phyloP scores from a whole-genome alignment of 2,888 invertebrate species.

The Bellardia pandia region DNA sequence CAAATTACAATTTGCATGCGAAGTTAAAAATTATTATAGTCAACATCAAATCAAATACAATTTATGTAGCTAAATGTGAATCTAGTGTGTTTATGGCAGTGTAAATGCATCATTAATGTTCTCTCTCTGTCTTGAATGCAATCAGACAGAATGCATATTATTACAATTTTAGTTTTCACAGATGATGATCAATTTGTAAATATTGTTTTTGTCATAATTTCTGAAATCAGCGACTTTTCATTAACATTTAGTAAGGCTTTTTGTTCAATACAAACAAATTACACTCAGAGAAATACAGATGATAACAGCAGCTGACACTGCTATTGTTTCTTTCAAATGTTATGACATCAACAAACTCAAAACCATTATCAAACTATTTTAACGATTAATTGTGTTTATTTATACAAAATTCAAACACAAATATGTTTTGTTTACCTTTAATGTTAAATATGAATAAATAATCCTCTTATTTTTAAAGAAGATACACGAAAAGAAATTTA shows the following conservation, averaged over 20 bases:
- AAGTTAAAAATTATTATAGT: slow-evolving; percentile 6
- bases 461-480: not conserved
- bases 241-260: slow-evolving; percentile 47
- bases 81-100: too few relatives aligned
- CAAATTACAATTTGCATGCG: slow-evolving; percentile 20
- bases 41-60: not conserved
- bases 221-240: slow-evolving; percentile 28
- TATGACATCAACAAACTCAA: not conserved
- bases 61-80: too few relatives aligned
- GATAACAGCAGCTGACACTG: too few relatives aligned
- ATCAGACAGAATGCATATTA: slow-evolving; percentile 19
- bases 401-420: not conserved
- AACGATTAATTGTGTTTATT: not conserved
- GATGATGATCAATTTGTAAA: slow-evolving; percentile 26
- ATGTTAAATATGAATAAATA: not conserved
- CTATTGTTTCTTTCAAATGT: too few relatives aligned
- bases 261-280: not conserved
- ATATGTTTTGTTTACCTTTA: not conserved
- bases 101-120: not conserved
- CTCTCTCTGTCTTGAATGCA: too few relatives aligned
- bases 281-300: not conserved
- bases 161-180: slow-evolving; percentile 13
- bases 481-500: not conserved
- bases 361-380: not conserved
- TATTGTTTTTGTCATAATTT: slow-evolving; percentile 30